phyloP scores from a whole-genome alignment of 2,797 vertebrate genomes.

The Danio kyathit region DNA sequence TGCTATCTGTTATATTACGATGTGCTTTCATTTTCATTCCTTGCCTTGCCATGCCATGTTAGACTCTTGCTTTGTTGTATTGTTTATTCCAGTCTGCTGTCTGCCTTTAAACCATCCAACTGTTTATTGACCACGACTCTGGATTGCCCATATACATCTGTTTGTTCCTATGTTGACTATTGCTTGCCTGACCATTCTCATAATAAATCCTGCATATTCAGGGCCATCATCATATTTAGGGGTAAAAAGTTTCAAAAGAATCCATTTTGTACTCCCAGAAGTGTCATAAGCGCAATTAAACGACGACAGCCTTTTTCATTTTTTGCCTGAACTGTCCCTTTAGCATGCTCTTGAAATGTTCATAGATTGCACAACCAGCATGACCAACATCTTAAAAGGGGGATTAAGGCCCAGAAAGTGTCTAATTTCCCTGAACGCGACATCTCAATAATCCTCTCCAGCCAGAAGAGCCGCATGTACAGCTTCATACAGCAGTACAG shows the following conservation, averaged over 20 bases:
- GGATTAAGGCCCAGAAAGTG: slow-evolving; percentile 22
- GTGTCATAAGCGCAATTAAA: not conserved
- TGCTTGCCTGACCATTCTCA: too few relatives aligned
- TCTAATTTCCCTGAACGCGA: slow-evolving; percentile 1
- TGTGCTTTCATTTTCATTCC: too few relatives aligned
- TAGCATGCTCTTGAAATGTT: slow-evolving; percentile 8
- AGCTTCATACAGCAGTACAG: not conserved
- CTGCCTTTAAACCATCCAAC: too few relatives aligned
- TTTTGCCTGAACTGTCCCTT: not conserved
- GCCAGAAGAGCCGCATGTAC: not conserved
- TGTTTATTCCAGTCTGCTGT: too few relatives aligned
- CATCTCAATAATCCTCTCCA: slow-evolving; percentile 41
- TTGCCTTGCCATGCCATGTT: too few relatives aligned
- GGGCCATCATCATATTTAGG: not conserved
- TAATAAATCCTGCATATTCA: too few relatives aligned
- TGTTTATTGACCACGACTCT: too few relatives aligned
- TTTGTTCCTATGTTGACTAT: too few relatives aligned
- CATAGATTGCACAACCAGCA: slow-evolving; percentile 14
- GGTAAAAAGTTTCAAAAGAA: not conserved
- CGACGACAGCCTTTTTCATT: slow-evolving; percentile 3
- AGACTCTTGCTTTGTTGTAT: too few relatives aligned
- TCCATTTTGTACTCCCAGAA: not conserved
- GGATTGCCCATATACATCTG: too few relatives aligned
- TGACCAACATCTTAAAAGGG: slow-evolving; percentile 17
- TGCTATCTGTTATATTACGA: too few relatives aligned